Evolutionary conservation across 2,113 vertebrate genomes (phyloP).

Genomic region (Dissostichus mawsoni): DNA sequence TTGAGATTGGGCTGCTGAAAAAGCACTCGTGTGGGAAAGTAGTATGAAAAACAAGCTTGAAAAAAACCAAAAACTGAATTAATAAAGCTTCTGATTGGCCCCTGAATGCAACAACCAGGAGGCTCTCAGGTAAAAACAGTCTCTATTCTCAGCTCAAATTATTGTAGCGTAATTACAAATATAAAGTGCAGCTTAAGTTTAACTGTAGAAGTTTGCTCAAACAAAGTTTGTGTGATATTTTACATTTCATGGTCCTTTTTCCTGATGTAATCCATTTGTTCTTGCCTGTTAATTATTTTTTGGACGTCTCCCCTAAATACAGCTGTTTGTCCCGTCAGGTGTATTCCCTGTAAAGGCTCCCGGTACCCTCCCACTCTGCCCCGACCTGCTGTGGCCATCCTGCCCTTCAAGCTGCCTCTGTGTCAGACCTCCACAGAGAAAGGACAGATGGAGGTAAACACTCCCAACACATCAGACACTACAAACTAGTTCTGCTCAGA

Average conservation of each 20-base stretch:
- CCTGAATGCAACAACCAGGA: not conserved
- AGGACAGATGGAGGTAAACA: constrained; percentile 96
- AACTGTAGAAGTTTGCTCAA: not conserved
- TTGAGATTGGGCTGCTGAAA: not conserved
- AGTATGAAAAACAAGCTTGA: too few species aligned
- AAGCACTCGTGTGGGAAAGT: not conserved
- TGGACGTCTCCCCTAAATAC: not conserved
- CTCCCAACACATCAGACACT: too few species aligned
- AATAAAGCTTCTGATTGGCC: not conserved
- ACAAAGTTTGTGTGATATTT: too few species aligned
- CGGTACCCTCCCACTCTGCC: constrained; percentile 95
- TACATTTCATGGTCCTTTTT: too few species aligned
- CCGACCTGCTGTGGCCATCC: constrained; percentile 91
- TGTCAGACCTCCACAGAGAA: constrained; percentile 95
- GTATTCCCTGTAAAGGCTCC: constrained; percentile 97
- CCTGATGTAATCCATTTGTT: not conserved
- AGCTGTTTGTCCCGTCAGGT: constrained; percentile 81
- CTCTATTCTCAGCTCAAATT: not conserved
- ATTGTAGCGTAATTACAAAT: not conserved
- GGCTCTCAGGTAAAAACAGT: not conserved
- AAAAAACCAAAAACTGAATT: not conserved
- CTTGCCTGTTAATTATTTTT: not conserved
- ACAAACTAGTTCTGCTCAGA: too few species aligned
- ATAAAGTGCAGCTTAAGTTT: not conserved
- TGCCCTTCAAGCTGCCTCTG: constrained; percentile 92